Conservation (phyloP, 2,797 vertebrate genomes). For the Kryptopterus vitreolus region DNA sequence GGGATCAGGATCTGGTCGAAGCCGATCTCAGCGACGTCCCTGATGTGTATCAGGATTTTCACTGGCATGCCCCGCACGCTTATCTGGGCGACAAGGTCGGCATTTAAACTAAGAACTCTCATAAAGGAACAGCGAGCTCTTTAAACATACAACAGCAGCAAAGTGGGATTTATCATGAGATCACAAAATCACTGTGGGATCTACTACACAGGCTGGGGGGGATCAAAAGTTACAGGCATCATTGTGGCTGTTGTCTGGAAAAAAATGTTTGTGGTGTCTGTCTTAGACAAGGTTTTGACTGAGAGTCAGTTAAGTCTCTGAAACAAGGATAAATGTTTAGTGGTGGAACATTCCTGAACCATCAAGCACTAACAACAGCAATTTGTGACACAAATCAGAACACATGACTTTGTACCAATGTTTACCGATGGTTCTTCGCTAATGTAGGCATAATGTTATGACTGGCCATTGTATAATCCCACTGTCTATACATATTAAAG, state of each 20-base stretch:
- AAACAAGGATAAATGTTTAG: neutral
- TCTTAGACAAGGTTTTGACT: slow-evolving; percentile 23
- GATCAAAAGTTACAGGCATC: neutral
- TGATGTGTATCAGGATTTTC: slow-evolving; percentile 86
- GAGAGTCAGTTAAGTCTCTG: neutral
- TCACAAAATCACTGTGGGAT: neutral
- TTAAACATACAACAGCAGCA: neutral
- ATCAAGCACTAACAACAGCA: no score
- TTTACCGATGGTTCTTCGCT: no score
- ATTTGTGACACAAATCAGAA: no score
- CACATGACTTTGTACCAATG: no score
- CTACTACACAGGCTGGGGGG: neutral
- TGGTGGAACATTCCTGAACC: no score
- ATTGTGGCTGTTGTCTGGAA: neutral
- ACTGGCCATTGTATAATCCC: no score
- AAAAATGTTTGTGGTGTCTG: neutral
- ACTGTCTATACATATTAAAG: no score
- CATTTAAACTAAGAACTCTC: neutral
- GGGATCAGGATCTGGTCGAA: slow-evolving; percentile 72
- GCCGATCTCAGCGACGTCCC: slow-evolving; percentile 82
- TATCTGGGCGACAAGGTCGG: slow-evolving; percentile 91
- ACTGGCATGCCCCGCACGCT: slow-evolving; percentile 85
- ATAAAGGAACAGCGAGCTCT: neutral
- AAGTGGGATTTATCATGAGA: neutral
- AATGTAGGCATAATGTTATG: no score